A percentile compares a stretch with the other conserved stretches of the same genome.
phyloP scores from a whole-genome alignment of 2,113 vertebrate species.

The Pituophis catenifer region DNA sequence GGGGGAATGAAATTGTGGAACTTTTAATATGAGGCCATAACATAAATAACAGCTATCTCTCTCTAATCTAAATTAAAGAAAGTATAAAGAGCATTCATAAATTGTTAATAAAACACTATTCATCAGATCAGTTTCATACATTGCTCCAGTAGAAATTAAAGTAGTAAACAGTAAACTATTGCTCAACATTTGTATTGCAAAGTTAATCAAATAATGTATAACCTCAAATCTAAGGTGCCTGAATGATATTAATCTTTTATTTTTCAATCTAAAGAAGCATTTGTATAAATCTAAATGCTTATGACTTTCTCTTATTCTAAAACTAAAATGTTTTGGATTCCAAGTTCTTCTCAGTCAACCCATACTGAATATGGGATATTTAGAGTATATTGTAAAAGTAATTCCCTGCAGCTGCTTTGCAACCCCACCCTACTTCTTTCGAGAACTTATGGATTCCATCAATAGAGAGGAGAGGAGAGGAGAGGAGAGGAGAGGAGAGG shows the following conservation, averaged over 20 bases:
- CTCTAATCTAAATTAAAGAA: neutral
- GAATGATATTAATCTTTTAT: neutral
- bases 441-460: neutral
- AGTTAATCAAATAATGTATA: neutral
- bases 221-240: neutral
- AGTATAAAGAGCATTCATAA: neutral
- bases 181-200: neutral
- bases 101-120: neutral
- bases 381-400: neutral
- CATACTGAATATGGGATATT: neutral
- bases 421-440: neutral
- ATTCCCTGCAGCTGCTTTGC: neutral
- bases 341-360: neutral
- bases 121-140: neutral
- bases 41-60: neutral
- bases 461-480: no score
- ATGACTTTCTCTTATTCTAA: neutral
- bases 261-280: neutral
- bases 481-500: no score
- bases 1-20: neutral
- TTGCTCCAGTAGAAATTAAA: neutral
- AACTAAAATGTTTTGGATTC: neutral
- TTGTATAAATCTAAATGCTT: neutral
- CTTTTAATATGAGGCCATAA: neutral
- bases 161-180: neutral